Evolutionary conservation across 2,113 vertebrate species (phyloP), one percentile per base, ranked within the genome.

Genomic region (Stigmatopora argus): DNA sequence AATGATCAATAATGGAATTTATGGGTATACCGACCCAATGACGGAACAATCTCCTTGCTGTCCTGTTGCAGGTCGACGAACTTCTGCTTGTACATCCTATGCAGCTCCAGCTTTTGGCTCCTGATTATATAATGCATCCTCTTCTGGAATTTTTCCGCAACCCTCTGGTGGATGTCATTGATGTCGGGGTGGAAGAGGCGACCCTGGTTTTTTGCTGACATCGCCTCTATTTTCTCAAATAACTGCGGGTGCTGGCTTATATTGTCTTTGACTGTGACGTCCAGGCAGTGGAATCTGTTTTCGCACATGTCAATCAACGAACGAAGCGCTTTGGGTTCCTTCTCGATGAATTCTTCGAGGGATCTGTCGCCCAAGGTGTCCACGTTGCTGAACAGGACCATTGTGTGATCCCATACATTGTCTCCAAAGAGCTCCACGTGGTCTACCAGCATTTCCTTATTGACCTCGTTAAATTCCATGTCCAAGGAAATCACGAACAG

Each of bases 191-290:
- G n/a, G 68, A 83, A 84, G 5, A 71, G 56, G 44, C 3, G 34
- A 0, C 62, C 57, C 1, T 5, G 31, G 48, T 83, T 81, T 15
- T 12, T 74, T 59, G 65, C 65, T 62, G 73, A 71, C 75, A 83
- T 83, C 52, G 80, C 78, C 6, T 86, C 83, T 14, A 84, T 77
- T 72, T 84, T 84, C 65, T 80, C 62, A 49, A 82, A 78, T 15
- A 88, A 74, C 65, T 82, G 62, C 1, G 35, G 47, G 13, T 76
- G 70, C 75, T 85, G 83, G n/a, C 10, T 61, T 11, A 5, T 1
- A 5, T 81, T 48, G 4, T 2, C 4, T 59, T 53, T 84, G 21
- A 63, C 76, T 41, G 17, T 18, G 0, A 84, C 80, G 63, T 81
- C 78, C 5, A 86, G 7, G 1, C 72, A 64, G 12, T 88, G 83